phyloP scores from a whole-genome alignment of 2,797 vertebrate species.

The Clarias platycephalus region DNA sequence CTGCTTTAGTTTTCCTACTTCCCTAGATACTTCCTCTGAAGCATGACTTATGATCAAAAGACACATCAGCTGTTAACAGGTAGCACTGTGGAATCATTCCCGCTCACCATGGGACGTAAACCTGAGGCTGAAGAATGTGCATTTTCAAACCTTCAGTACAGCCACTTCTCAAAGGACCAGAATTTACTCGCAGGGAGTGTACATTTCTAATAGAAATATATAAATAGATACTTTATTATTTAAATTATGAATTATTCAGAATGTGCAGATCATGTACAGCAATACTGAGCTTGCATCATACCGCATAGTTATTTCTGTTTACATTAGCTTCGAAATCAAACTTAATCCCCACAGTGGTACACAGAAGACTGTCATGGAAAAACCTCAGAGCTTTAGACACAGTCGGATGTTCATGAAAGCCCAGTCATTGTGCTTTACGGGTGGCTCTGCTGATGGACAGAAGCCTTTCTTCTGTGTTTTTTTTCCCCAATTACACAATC shows the following conservation, averaged over 20 bases:
- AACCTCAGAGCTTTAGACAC: neutral
- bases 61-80: neutral
- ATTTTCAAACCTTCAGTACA: neutral
- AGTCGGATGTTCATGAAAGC: neutral
- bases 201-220: neutral
- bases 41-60: neutral
- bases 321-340: neutral
- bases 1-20: conserved; percentile 32
- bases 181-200: neutral
- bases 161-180: neutral
- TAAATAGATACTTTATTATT: neutral
- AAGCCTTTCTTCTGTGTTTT: neutral
- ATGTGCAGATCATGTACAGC: neutral
- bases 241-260: neutral
- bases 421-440: neutral
- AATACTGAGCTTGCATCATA: neutral
- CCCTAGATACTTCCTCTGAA: conserved; percentile 27
- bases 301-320: neutral
- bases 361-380: neutral
- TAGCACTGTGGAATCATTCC: too few relatives aligned
- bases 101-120: neutral
- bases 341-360: neutral
- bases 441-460: neutral
- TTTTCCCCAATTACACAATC: neutral
- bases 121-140: too few relatives aligned